These are phyloP conservation scores for Sesamia nonagrioides DNA, from an alignment of 1,140 invertebrate species.

Conservation along the genomic window DNA sequence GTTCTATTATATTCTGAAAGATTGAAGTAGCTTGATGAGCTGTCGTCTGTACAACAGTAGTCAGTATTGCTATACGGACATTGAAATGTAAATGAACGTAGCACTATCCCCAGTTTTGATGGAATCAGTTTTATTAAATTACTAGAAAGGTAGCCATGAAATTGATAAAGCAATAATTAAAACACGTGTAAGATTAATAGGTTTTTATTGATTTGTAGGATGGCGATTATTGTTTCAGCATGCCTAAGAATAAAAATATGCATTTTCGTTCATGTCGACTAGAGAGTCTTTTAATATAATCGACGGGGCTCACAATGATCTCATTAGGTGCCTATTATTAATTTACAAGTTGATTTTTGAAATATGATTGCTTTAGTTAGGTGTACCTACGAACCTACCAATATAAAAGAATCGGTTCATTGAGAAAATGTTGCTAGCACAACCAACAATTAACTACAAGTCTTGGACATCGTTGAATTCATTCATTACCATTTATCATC, in stretches of 20 bases:
- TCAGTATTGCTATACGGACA: no score
- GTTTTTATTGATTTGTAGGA: slow-evolving; percentile 42
- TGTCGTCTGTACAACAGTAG: no score
- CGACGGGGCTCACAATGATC: background rate
- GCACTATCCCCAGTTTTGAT: background rate
- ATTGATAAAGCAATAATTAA: slow-evolving; percentile 37
- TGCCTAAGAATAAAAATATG: background rate
- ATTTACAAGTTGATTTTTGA: no score
- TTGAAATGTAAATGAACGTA: no score
- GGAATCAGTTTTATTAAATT: background rate
- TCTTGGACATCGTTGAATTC: no score
- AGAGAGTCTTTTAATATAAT: no score
- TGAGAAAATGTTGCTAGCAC: background rate
- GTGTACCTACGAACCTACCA: background rate
- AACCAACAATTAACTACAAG: background rate
- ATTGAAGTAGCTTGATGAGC: no score
- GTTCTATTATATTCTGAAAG: no score
- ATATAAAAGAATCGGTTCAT: background rate
- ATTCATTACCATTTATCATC: no score
- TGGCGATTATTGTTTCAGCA: slow-evolving; percentile 1
- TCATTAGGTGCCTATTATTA: background rate
- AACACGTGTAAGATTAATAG: slow-evolving; percentile 39
- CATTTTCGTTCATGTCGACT: background rate
- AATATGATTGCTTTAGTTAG: background rate
- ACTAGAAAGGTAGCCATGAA: slow-evolving; percentile 24